Evolutionary conservation across 1,140 invertebrate genomes (phyloP), one percentile per base, ranked within the genome.

Genomic region (Diprion similis): DNA sequence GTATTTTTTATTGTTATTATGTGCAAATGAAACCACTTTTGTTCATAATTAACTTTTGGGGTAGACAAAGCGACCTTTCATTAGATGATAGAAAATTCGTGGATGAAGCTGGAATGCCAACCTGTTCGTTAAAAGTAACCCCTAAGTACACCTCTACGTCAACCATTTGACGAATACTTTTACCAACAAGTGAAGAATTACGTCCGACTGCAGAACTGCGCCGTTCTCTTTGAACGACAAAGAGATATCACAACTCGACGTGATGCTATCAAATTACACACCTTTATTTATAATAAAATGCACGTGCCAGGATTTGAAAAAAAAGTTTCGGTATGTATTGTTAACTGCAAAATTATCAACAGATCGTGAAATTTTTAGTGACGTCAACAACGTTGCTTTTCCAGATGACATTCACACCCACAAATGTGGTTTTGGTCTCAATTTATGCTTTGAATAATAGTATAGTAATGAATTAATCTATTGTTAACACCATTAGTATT

Each of bases 131-230:
- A 1, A 75, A 78, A 77, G 65, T 78, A 45, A 78, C 80, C 46
- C 70, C 80, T 0, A 13, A 78, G 77, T 46, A 79, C 77, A 6
- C 77, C 76, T 0, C 24, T 78, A 1, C 45, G 18, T 17, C 80
- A 81, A 67, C 74, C 76, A 7, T 80, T 76, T 46, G 74, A 81
- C 71, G 77, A 79, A 0, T 80, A 76, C 68, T 79, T 80, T 72
- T 78, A 79, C 46, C 10, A 73, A 8, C 78, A 81, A 64, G 71
- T 80, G 4, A 81, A 79, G 75, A 77, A 70, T 65, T 78, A n/a
- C n/a, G n/a, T n/a, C n/a, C n/a, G n/a, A n/a, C n/a, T 79, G 2
- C 73, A 77, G 47, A 71, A 79, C 70, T 46, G 46, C 59, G 37
- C 72, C 0, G 17, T 46, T 46, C 45, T 79, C 10, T 18, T 76